phyloP scores from a whole-genome alignment of 2,113 vertebrate species.

The Craseonycteris thonglongyai region DNA sequence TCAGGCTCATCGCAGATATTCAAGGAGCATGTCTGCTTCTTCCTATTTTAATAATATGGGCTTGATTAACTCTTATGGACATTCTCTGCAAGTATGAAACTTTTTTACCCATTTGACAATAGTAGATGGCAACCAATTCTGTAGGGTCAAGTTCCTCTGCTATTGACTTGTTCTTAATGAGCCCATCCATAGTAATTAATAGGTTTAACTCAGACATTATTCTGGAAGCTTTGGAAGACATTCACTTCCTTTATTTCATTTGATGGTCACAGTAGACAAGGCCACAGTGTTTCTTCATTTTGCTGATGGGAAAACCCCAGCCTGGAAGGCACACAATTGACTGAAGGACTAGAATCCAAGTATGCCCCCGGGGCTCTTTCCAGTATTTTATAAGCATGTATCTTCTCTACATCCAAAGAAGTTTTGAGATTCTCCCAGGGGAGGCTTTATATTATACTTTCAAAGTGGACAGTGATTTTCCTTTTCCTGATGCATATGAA shows the following conservation, averaged over 20 bases:
- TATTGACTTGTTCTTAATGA: not conserved
- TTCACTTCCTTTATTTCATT: not conserved
- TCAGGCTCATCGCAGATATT: not conserved
- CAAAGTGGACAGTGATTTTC: not conserved
- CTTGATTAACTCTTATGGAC: not conserved
- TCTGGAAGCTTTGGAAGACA: not conserved
- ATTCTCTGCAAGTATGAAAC: not conserved
- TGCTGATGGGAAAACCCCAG: not conserved
- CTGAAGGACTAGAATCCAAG: not conserved
- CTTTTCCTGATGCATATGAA: not conserved
- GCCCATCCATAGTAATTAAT: not conserved
- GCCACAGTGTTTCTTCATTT: not conserved
- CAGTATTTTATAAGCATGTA: not conserved
- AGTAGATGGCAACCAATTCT: not conserved
- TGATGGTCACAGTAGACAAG: not conserved
- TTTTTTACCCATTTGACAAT: not conserved
- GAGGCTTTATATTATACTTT: constrained; percentile 23
- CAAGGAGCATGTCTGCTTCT: not conserved
- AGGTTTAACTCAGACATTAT: not conserved
- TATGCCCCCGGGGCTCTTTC: not conserved
- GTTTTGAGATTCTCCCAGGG: not conserved
- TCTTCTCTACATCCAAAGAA: not conserved
- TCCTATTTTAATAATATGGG: not conserved
- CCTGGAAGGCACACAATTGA: not conserved
- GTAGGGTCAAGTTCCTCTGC: not conserved